Evolutionary conservation across 2,797 vertebrate species (phyloP), one percentile per base, ranked within the genome.

Genomic region (Rhodeus uyekii): DNA sequence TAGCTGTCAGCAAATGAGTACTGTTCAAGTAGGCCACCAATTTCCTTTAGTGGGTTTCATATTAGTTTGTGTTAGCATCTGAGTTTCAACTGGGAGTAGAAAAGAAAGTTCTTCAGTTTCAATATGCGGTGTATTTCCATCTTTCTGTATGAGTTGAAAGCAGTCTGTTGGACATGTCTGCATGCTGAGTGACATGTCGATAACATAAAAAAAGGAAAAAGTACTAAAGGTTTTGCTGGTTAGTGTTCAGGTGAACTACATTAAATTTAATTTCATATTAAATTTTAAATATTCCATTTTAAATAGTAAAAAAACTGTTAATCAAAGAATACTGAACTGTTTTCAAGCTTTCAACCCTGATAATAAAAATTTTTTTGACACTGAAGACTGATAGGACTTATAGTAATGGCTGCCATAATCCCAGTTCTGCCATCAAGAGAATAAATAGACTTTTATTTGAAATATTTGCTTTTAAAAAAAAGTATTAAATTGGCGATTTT

Each of bases 91-190:
- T 63, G n/a, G 50, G 68, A 34, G 8, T 22, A 27, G 42, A 80
- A 80, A n/a, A 79, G 39, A 44, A 44, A 48, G 36, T 69, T 69
- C 8, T 36, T 53, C 36, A 79, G 68, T 80, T 80, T 80, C 68
- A 63, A 13, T 60, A 71, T 29, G 12, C 27, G 19, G n/a, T 79
- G 68, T 58, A 22, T 67, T 50, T 53, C 16, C 12, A 27, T 16
- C 18, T 46, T n/a, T 58, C 48, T 74, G 55, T 16, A 36, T 53
- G 18, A 77, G 12, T 5, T 36, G 19, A 78, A 77, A 50, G 9
- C 38, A 19, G 19, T n/a, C 29, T 16, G 8, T 58, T 74, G 34
- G 22, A 13, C 22, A 39, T 18, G 8, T 38, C 34, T 55, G 50
- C 34, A 10, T 8, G 16, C 8, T 58, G n/a, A 74, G 34, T 9